Conservation (phyloP, 2,888 invertebrate genomes). For the Mimas tiliae region DNA sequence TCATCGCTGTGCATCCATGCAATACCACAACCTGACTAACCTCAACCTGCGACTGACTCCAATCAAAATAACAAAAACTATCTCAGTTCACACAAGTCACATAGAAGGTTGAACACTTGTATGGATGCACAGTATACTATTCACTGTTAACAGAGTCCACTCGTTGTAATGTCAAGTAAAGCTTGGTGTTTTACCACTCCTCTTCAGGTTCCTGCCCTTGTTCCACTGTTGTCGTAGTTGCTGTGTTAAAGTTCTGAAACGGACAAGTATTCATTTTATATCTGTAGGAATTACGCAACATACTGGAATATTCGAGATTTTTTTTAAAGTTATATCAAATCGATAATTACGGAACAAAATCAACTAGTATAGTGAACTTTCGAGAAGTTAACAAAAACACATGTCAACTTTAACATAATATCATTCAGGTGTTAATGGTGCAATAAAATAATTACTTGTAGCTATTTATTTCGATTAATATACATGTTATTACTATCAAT, state of each 20-base stretch:
- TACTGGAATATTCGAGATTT: no score
- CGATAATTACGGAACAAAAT: no score
- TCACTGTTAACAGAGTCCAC: constrained; percentile 35
- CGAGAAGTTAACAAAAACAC: no score
- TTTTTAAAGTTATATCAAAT: no score
- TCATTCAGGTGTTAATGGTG: no score
- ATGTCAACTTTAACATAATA: no score
- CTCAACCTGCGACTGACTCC: not conserved
- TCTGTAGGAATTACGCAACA: no score
- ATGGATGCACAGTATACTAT: constrained; percentile 32
- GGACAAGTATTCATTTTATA: constrained; percentile 27
- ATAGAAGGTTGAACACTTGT: constrained; percentile 1
- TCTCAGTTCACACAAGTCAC: not conserved
- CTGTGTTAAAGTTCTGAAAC: constrained; percentile 69
- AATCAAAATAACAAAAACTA: not conserved
- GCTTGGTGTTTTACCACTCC: constrained; percentile 74
- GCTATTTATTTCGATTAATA: no score
- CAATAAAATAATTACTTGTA: no score
- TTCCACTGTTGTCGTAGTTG: constrained; percentile 48
- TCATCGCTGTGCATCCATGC: constrained; percentile 4
- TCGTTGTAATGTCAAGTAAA: constrained; percentile 50
- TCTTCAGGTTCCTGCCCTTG: constrained; percentile 81
- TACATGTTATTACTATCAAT: no score
- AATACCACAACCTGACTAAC: constrained; percentile 6
- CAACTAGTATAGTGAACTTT: no score